A percentile compares a stretch with the other conserved stretches of the same genome.
These are phyloP conservation scores for Cordilura impudica DNA, from an alignment of 2,888 invertebrate species.

Conservation along the genomic window DNA sequence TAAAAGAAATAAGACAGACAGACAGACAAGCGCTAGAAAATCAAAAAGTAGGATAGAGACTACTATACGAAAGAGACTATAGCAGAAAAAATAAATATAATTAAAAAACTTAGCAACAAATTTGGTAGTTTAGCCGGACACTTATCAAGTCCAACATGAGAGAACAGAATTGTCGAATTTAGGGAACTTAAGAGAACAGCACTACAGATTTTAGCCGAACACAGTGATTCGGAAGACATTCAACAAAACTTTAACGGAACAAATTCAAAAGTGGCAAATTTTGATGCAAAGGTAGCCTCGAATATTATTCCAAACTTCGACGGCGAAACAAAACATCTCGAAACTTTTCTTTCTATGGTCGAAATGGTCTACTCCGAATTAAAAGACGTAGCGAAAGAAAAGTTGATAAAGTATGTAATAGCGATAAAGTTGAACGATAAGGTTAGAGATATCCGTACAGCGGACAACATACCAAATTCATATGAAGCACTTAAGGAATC, in stretches of 20 bases:
- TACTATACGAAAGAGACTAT: neutral
- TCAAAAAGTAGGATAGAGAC: neutral
- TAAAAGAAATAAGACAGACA: neutral
- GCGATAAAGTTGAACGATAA: too few relatives aligned
- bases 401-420: slow-evolving; percentile 7
- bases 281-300: neutral
- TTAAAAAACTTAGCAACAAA: neutral
- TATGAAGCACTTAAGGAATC: neutral
- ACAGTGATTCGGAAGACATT: neutral
- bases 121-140: neutral
- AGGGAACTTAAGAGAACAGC: neutral
- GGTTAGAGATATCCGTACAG: too few relatives aligned
- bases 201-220: neutral
- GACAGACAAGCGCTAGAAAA: neutral
- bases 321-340: neutral
- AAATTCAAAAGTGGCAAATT: neutral
- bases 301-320: slow-evolving; percentile 5
- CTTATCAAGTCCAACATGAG: neutral
- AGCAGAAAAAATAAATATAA: neutral
- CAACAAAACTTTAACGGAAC: neutral
- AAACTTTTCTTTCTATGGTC: slow-evolving; percentile 2
- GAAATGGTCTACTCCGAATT: neutral
- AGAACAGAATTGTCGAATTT: neutral
- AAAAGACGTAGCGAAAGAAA: neutral
- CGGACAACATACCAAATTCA: neutral